Percentiles rank a stretch among this genome's conserved stretches.
phyloP scores from a whole-genome alignment of 92 coral and sea anemone genomes.

The Porites cylindrica region DNA sequence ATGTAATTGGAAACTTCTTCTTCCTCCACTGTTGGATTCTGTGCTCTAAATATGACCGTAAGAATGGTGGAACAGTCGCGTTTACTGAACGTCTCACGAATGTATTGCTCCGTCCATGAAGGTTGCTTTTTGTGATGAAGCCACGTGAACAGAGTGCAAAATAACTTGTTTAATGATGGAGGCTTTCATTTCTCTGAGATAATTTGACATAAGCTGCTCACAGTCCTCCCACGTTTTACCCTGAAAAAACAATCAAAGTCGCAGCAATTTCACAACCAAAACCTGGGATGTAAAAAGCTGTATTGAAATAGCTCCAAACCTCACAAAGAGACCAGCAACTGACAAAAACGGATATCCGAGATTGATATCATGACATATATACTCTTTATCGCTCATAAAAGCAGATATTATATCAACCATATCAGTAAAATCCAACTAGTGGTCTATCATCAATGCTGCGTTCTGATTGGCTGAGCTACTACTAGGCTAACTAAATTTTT shows the following conservation, averaged over 20 bases:
- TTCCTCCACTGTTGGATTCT: constrained; percentile 16
- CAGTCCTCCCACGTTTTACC: constrained; percentile 7
- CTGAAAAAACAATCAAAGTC: neutral
- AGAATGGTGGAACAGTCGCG: constrained; percentile 1
- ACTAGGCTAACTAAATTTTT: too few species aligned
- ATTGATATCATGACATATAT: too few species aligned
- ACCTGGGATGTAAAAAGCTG: too few species aligned
- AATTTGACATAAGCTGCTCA: constrained; percentile 5
- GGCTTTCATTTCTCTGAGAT: neutral
- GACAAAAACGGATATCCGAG: too few species aligned
- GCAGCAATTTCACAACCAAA: too few species aligned
- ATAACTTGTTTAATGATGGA: neutral
- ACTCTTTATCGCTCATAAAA: too few species aligned
- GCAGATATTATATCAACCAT: too few species aligned
- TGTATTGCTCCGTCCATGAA: neutral
- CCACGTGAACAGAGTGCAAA: neutral
- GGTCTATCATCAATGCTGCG: too few species aligned
- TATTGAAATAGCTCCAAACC: too few species aligned
- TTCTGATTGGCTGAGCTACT: too few species aligned
- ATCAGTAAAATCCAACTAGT: too few species aligned
- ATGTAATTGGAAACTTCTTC: constrained; percentile 60
- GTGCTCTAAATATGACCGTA: neutral
- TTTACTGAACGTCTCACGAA: neutral
- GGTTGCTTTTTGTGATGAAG: neutral
- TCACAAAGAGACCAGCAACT: too few species aligned